A percentile compares a stretch with the other conserved stretches of the same genome.
Conservation (phyloP, 2,888 invertebrate genomes). For the Corythucha ciliata region DNA sequence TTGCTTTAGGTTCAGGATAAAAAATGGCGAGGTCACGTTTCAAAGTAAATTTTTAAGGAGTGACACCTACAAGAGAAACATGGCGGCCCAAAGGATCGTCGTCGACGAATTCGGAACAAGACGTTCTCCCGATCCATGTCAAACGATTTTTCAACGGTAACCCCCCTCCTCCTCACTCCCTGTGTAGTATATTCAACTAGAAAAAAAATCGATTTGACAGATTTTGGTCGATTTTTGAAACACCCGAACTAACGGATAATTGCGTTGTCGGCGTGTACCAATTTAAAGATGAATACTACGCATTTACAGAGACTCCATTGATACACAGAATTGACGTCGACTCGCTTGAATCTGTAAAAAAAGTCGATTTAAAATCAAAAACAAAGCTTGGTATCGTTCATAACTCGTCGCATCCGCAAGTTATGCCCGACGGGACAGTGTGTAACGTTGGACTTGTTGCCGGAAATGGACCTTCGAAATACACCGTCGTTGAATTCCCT, state of each 20-base stretch:
- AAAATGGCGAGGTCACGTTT: constrained; percentile 64
- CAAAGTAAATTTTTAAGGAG: constrained; percentile 67
- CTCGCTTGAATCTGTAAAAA: constrained; percentile 64
- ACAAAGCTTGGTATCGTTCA: constrained; percentile 56
- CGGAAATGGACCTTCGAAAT: constrained; percentile 56
- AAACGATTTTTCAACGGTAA: constrained; percentile 54
- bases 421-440: constrained; percentile 62
- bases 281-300: constrained; percentile 77
- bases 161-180: too few species aligned
- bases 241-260: constrained; percentile 66
- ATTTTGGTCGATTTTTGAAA: constrained; percentile 58
- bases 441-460: constrained; percentile 73
- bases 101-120: constrained; percentile 75
- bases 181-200: too few species aligned
- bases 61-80: constrained; percentile 60
- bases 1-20: constrained; percentile 57
- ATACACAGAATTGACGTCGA: constrained; percentile 58
- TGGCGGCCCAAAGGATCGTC: constrained; percentile 69
- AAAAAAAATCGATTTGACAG: too few species aligned
- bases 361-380: constrained; percentile 42
- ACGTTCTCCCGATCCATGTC: constrained; percentile 67
- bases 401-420: constrained; percentile 81
- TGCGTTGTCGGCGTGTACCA: constrained; percentile 85
- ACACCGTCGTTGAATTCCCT: constrained; percentile 58
- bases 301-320: constrained; percentile 72